Evolutionary conservation across 1,140 invertebrate species (phyloP).

Genomic region (Danaus melanippus): DNA sequence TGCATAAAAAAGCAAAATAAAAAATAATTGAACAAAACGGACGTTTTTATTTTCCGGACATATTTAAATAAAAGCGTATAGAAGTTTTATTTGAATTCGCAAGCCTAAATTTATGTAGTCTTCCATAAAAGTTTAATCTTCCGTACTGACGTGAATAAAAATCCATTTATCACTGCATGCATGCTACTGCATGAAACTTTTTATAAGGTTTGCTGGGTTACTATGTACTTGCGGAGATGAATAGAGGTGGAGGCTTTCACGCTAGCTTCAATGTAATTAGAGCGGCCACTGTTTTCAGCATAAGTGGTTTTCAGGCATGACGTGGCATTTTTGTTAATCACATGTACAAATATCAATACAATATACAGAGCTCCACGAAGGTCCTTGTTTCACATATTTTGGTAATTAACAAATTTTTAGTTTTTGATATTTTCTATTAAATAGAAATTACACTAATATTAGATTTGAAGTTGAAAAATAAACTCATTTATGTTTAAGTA

Average conservation of each 20-base stretch:
- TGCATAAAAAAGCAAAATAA: too few relatives aligned
- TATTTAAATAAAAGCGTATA: too few relatives aligned
- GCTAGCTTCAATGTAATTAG: slow-evolving; percentile 55
- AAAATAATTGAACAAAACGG: too few relatives aligned
- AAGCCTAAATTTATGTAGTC: slow-evolving; percentile 1
- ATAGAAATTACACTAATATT: too few relatives aligned
- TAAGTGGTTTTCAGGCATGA: slow-evolving; percentile 34
- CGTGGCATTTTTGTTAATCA: too few relatives aligned
- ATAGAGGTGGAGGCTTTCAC: slow-evolving; percentile 40
- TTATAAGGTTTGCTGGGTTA: slow-evolving; percentile 20
- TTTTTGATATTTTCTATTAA: neutral
- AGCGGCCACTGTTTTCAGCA: slow-evolving; percentile 40
- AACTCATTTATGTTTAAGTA: too few relatives aligned
- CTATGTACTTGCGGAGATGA: slow-evolving; percentile 35
- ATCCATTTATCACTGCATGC: slow-evolving; percentile 22
- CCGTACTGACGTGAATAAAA: slow-evolving; percentile 15
- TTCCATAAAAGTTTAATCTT: slow-evolving; percentile 14
- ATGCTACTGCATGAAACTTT: slow-evolving; percentile 20
- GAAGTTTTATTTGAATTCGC: too few relatives aligned
- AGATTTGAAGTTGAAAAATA: too few relatives aligned
- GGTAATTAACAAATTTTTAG: neutral
- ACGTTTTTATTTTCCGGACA: too few relatives aligned
- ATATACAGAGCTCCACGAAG: too few relatives aligned
- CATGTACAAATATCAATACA: too few relatives aligned
- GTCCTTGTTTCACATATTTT: neutral